Conservation (phyloP, 2,888 invertebrate species). For the Ariolimax columbianus region DNA sequence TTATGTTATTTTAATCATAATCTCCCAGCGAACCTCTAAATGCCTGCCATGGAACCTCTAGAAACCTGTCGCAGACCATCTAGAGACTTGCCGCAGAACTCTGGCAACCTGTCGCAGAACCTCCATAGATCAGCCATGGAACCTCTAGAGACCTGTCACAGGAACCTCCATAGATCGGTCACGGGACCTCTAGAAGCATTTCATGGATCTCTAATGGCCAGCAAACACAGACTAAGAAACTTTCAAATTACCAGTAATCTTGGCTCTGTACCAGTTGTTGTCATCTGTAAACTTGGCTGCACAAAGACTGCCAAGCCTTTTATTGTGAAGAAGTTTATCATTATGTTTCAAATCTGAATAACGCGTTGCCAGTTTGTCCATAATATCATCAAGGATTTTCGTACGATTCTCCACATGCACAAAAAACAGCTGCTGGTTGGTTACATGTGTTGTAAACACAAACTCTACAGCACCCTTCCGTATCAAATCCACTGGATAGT, state of each 20-base stretch:
- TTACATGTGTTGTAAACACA: constrained; percentile 68
- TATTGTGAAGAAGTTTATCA: constrained; percentile 56
- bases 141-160: no score
- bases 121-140: no score
- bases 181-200: no score
- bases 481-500: constrained; percentile 44
- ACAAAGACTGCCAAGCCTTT: constrained; percentile 63
- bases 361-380: constrained; percentile 62
- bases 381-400: constrained; percentile 60
- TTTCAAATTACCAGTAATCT: constrained; percentile 63
- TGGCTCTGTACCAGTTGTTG: constrained; percentile 68
- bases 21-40: no score
- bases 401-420: constrained; percentile 62
- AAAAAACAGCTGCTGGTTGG: constrained; percentile 67
- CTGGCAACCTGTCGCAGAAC: no score
- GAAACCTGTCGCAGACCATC: no score
- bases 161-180: no score
- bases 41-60: no score
- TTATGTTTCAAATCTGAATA: constrained; percentile 58
- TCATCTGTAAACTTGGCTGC: constrained; percentile 68
- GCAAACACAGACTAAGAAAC: no score
- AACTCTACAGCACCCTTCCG: constrained; percentile 60
- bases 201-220: no score
- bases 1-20: no score
- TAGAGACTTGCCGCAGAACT: no score